These are phyloP conservation scores for Myrmophylax atrothorax DNA, from an alignment of 2,113 vertebrate species.

Conservation along the genomic window DNA sequence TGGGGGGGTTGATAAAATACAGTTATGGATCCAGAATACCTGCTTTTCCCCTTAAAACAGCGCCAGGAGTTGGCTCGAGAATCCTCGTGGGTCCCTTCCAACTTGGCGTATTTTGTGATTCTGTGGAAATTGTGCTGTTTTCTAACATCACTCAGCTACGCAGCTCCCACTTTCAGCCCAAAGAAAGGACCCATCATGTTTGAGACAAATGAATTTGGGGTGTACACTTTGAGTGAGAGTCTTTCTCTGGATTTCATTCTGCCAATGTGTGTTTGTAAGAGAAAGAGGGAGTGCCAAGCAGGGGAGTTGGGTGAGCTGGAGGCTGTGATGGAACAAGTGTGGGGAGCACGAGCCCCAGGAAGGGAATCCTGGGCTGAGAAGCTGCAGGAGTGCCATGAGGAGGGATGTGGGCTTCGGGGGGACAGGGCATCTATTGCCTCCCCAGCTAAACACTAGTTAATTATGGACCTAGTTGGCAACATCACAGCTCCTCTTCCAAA, in stretches of 20 bases:
- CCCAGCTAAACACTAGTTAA: neutral
- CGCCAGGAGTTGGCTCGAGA: neutral
- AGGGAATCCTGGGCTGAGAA: neutral
- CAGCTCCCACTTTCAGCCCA: neutral
- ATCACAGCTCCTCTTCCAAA: neutral
- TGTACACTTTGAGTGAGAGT: fast-evolving
- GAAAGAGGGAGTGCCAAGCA: fast-evolving
- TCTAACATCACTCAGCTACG: neutral
- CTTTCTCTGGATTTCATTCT: neutral
- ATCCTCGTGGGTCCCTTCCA: neutral
- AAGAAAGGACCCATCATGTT: fast-evolving
- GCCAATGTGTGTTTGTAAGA: neutral
- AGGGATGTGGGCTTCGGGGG: neutral
- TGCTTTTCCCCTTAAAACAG: neutral
- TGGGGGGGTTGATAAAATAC: fast-evolving
- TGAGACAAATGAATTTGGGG: neutral
- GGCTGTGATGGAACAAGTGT: neutral
- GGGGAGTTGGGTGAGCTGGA: neutral
- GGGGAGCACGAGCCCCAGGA: neutral
- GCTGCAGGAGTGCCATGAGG: neutral
- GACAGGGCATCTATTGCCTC: neutral
- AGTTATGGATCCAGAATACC: neutral
- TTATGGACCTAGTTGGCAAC: neutral
- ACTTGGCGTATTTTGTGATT: neutral
- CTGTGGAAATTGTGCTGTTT: neutral